These are phyloP conservation scores for Cryptotermes secundus DNA, from an alignment of 1,140 invertebrate genomes.

Conservation along the genomic window DNA sequence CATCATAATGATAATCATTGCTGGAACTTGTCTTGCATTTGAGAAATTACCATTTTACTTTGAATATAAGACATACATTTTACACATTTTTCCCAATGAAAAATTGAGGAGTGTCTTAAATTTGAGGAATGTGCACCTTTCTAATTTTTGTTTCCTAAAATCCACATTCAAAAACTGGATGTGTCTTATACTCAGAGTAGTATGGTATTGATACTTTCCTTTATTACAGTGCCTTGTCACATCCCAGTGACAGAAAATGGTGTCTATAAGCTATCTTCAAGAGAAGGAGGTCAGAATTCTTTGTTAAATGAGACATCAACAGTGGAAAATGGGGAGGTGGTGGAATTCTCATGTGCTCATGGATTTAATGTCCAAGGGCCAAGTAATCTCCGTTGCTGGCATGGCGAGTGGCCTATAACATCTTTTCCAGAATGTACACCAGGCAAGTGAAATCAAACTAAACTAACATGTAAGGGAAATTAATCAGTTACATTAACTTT, in stretches of 20 bases:
- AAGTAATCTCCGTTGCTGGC: constrained; percentile 69
- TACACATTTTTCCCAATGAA: too few species aligned
- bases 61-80: too few species aligned
- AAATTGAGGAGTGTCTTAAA: too few species aligned
- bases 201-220: not conserved
- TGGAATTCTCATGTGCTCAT: constrained; percentile 64
- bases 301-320: constrained; percentile 43
- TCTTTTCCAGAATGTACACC: constrained; percentile 74
- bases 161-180: too few species aligned
- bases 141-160: too few species aligned
- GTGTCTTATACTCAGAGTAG: too few species aligned
- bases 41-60: too few species aligned
- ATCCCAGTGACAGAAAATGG: constrained; percentile 64
- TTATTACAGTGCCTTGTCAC: constrained; percentile 63
- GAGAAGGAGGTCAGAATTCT: constrained; percentile 35
- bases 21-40: too few species aligned
- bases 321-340: constrained; percentile 60
- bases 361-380: constrained; percentile 67
- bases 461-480: not conserved
- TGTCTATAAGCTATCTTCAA: constrained; percentile 57
- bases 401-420: constrained; percentile 74
- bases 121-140: too few species aligned
- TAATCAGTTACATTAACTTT: too few species aligned
- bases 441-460: constrained; percentile 50
- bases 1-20: too few species aligned